A percentile compares a stretch with the other conserved stretches of the same genome.
phyloP scores from a whole-genome alignment of 2,113 vertebrate genomes.

The Oriolus oriolus region DNA sequence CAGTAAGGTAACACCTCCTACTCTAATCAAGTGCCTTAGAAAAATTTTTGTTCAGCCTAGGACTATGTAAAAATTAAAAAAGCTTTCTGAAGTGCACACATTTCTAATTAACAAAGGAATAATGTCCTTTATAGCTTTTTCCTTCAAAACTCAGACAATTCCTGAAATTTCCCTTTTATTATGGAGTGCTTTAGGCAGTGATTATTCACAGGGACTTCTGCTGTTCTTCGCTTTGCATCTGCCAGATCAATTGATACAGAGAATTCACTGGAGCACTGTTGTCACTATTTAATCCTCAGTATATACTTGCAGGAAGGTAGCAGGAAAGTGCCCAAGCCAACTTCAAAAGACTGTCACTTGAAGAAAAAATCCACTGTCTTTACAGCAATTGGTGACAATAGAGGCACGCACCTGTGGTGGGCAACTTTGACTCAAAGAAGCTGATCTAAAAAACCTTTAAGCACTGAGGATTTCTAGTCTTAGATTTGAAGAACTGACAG shows the following conservation, averaged over 20 bases:
- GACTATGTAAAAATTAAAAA: background rate
- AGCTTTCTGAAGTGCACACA: background rate
- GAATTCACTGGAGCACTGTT: constrained; percentile 8
- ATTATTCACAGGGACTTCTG: background rate
- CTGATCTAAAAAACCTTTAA: constrained; percentile 60
- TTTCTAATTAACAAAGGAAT: background rate
- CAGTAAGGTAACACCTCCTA: background rate
- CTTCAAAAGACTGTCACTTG: constrained; percentile 44
- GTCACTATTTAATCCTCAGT: constrained; percentile 59
- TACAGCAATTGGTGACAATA: constrained; percentile 72
- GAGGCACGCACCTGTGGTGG: constrained; percentile 80
- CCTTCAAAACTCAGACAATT: background rate
- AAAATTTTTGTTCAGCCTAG: background rate
- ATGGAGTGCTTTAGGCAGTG: background rate
- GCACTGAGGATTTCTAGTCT: constrained; percentile 46
- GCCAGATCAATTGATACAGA: background rate
- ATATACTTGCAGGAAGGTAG: constrained; percentile 17
- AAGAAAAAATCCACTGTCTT: constrained; percentile 11
- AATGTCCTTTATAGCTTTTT: background rate
- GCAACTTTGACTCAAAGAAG: constrained; percentile 71
- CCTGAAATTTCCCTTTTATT: background rate
- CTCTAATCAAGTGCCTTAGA: background rate
- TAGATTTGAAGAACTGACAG: constrained; percentile 71
- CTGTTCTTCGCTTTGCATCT: background rate
- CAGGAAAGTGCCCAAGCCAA: constrained; percentile 25